Evolutionary conservation across 2,113 vertebrate species (phyloP).

Genomic region (Ochotona curzoniae): DNA sequence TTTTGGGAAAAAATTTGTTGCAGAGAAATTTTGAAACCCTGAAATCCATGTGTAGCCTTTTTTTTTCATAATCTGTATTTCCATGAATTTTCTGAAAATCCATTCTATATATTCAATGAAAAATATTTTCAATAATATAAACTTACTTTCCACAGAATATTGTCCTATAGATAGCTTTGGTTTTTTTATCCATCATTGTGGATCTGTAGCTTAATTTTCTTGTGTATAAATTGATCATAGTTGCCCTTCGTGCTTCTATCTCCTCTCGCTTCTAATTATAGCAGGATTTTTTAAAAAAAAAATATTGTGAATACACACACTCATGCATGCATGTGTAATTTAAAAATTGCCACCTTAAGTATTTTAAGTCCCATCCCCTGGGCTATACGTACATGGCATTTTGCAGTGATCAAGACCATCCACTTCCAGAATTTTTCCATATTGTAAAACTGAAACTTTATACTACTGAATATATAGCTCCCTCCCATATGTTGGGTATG

Average conservation of each 20-base stretch:
- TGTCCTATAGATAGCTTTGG: background rate
- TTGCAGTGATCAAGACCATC: background rate
- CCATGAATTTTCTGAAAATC: too few species aligned
- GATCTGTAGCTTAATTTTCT: background rate
- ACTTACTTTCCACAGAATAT: too few species aligned
- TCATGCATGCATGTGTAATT: too few species aligned
- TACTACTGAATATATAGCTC: background rate
- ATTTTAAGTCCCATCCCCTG: background rate
- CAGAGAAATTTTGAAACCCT: too few species aligned
- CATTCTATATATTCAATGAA: too few species aligned
- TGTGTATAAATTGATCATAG: background rate
- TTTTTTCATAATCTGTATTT: too few species aligned
- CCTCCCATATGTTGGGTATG: background rate
- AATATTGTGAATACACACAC: too few species aligned
- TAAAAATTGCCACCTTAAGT: background rate
- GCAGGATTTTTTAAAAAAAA: background rate
- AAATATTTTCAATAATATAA: too few species aligned
- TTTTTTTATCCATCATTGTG: background rate
- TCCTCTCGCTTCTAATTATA: background rate
- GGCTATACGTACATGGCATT: too few species aligned
- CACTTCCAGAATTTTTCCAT: background rate
- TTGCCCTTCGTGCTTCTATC: accelerated
- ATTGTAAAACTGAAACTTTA: background rate
- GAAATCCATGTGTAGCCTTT: too few species aligned
- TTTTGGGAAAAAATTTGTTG: too few species aligned